Percentiles rank a stretch among this genome's conserved stretches.
Conservation (phyloP, 2,113 vertebrate species). For the Laticauda colubrina region DNA sequence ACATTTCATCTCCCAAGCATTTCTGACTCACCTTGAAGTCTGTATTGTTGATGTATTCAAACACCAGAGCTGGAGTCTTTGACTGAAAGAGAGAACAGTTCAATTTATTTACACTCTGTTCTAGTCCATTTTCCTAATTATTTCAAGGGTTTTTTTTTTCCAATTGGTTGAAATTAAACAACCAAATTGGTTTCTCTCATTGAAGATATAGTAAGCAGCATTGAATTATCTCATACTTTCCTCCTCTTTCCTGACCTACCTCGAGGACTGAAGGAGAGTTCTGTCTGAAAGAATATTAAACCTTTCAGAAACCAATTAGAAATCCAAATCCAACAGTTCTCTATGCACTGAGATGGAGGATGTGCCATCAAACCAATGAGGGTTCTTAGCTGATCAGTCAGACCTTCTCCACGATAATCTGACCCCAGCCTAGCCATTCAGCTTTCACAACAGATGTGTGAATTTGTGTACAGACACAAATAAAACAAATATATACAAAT, state of each 20-base stretch:
- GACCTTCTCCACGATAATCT: background rate
- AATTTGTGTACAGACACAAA: background rate
- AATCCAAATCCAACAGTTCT: background rate
- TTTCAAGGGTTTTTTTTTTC: background rate
- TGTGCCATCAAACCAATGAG: background rate
- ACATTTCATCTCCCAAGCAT: background rate
- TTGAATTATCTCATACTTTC: background rate
- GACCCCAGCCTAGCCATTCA: background rate
- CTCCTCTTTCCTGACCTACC: background rate
- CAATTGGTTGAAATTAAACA: background rate
- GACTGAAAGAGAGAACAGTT: slow-evolving; percentile 80
- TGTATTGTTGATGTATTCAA: slow-evolving; percentile 99
- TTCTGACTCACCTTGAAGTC: slow-evolving; percentile 92
- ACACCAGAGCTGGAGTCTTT: slow-evolving; percentile 97
- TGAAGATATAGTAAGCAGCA: background rate
- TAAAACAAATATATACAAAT: background rate
- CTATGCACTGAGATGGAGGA: background rate
- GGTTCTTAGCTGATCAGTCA: background rate
- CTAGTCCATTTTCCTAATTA: background rate
- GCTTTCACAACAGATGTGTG: background rate
- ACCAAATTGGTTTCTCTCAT: background rate
- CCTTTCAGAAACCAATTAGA: background rate
- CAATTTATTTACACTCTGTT: slow-evolving; percentile 21
- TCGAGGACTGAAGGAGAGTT: background rate
- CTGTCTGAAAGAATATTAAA: background rate